Evolutionary conservation across 2,888 invertebrate genomes (phyloP), one percentile per base, ranked within the genome.

Genomic region (Eupsilia transversa): DNA sequence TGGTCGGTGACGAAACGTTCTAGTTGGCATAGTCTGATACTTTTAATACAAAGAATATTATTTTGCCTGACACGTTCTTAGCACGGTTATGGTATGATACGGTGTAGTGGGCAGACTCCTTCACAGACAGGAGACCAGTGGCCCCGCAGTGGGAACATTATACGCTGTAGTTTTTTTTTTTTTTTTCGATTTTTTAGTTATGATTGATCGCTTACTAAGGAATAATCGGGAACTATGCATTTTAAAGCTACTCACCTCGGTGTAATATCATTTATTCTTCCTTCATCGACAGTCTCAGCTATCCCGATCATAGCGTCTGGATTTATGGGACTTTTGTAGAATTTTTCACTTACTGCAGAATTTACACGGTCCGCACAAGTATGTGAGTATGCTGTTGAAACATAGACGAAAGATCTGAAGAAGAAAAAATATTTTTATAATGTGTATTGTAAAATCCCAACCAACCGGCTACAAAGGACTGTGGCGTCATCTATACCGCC

Each of bases 361-460:
- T 77, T 14, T 3, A 63, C 12, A 2, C 30, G 60, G 6, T 71
- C n/a, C 1, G 1, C 3, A 23, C 71, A n/a, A 41, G 79, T 71
- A 17, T 82, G 30, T 5, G 79, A 33, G 43, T 27, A 79, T 56
- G 79, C 79, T 27, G 79, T 79, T 30, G 79, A 79, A 43, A 79
- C 79, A 30, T 79, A 78, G 43, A 82, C 56, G 43, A 61, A 70
- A 14, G 71, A 82, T 46, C 79, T 79, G 43, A 17, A 7, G 2
- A 27, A 12, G 5, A 43, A 46, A 38, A 9, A 2, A 5, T 0
- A 54, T n/a, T n/a, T 30, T 17, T 33, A 17, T 4, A 33, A 6
- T 10, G 3, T 6, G 0, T 20, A 1, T 27, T 27, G 12, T 17
- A 27, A 17, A 27, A 27, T 6, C 27, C 27, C 27, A 27, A 27